Evolutionary conservation across 2,888 invertebrate species (phyloP).

Genomic region (Eurytoma californica): DNA sequence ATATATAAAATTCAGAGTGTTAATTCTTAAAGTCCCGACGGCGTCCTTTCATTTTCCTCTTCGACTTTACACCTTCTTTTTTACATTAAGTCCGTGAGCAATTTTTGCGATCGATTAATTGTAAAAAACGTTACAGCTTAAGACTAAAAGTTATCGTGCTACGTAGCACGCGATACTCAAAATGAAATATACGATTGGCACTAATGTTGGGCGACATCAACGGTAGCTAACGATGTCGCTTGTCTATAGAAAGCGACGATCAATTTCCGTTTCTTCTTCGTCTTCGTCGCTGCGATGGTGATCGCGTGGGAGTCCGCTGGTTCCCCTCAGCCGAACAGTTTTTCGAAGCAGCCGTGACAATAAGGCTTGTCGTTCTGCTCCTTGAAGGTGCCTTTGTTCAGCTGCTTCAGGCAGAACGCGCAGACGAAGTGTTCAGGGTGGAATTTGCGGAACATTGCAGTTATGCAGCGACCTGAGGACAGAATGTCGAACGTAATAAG

Average conservation of each 20-base stretch:
- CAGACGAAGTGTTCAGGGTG: conserved; percentile 99
- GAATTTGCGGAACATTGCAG: conserved; percentile 99
- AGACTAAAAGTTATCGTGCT: no score
- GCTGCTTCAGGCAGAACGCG: conserved; percentile 98
- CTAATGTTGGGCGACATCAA: no score
- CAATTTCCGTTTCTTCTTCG: not conserved
- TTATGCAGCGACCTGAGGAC: conserved; percentile 90
- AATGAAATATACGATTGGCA: no score
- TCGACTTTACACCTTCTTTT: no score
- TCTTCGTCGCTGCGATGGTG: not conserved
- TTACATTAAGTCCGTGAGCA: no score
- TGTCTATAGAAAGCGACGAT: not conserved
- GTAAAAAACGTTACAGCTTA: no score
- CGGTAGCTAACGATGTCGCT: no score
- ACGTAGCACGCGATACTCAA: no score
- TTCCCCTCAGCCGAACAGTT: conserved; percentile 88
- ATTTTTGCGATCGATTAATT: no score
- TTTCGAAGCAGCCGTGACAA: conserved; percentile 98
- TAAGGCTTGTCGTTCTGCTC: conserved; percentile 99
- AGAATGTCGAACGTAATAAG: conserved; percentile 39
- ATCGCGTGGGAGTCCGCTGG: not conserved
- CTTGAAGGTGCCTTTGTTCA: conserved; percentile 99
- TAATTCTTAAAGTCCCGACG: no score
- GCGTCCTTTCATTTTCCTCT: no score
- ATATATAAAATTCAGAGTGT: no score